Evolutionary conservation across 2,888 invertebrate species (phyloP).

Genomic region (Polietes domitor): DNA sequence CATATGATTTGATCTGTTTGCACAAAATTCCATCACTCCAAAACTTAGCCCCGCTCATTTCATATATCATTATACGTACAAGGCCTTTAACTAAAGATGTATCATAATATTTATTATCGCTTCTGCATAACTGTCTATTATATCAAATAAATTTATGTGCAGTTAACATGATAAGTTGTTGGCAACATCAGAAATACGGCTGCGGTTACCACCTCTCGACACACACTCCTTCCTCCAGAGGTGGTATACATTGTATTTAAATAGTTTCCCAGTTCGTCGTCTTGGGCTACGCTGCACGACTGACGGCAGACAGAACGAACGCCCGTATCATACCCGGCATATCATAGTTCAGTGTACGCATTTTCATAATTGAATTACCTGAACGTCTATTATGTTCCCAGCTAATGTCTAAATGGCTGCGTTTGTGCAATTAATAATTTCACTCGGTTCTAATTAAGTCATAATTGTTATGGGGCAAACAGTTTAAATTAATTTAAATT

Average conservation of each 20-base stretch:
- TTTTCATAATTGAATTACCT: conserved; percentile 17
- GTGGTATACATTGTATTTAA: no score
- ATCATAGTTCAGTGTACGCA: conserved; percentile 29
- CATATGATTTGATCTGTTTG: background rate
- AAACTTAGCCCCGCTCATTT: no score
- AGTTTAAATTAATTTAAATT: background rate
- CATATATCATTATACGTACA: no score
- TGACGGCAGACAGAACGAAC: background rate
- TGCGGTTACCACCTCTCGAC: background rate
- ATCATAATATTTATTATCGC: conserved; percentile 40
- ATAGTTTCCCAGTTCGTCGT: background rate
- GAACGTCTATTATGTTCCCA: background rate
- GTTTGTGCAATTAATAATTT: conserved; percentile 24
- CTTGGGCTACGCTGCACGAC: background rate
- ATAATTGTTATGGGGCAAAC: conserved; percentile 25
- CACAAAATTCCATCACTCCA: background rate
- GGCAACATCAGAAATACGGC: conserved; percentile 34
- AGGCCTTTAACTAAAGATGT: background rate
- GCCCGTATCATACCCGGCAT: background rate
- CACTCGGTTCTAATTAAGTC: conserved; percentile 1
- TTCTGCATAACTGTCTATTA: conserved; percentile 30
- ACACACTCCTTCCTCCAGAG: no score
- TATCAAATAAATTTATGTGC: conserved; percentile 58
- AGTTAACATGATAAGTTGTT: conserved; percentile 60
- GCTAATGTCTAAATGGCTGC: background rate